Conservation (phyloP, 2,888 invertebrate genomes). For the Hartigia nigra region DNA sequence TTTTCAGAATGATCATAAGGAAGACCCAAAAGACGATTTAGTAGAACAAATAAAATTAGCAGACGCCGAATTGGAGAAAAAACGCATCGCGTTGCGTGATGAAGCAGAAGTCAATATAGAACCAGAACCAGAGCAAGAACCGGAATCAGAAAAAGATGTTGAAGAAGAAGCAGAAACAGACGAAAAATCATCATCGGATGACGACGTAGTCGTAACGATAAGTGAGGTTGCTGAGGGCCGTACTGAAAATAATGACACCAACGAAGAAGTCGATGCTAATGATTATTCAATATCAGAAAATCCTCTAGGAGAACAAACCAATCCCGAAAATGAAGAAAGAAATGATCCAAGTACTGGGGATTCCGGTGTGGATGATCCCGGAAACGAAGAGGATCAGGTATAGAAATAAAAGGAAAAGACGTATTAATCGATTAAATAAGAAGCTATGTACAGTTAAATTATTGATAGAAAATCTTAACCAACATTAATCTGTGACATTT, state of each 20-base stretch:
- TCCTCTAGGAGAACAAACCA: slow-evolving; percentile 32
- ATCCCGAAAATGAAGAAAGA: slow-evolving; percentile 41
- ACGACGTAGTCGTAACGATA: neutral
- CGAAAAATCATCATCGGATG: neutral
- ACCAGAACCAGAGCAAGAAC: slow-evolving; percentile 26
- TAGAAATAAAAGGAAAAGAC: neutral
- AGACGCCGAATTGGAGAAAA: slow-evolving; percentile 41
- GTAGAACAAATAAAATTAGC: slow-evolving; percentile 50
- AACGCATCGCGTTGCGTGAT: slow-evolving; percentile 11
- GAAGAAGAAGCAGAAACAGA: slow-evolving; percentile 30
- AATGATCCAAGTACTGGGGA: slow-evolving; percentile 65
- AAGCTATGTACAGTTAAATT: neutral
- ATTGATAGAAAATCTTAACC: neutral
- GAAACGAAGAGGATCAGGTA: slow-evolving; percentile 53
- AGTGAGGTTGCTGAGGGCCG: neutral
- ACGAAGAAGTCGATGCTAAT: neutral
- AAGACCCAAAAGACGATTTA: slow-evolving; percentile 41
- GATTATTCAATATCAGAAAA: slow-evolving; percentile 21
- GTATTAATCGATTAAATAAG: neutral
- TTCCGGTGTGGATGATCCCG: slow-evolving; percentile 70
- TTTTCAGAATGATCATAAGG: slow-evolving; percentile 34
- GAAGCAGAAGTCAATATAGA: slow-evolving; percentile 23
- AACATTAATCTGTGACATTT: neutral
- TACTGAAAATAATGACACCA: neutral
- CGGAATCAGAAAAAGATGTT: slow-evolving; percentile 25